Evolutionary conservation across 2,113 vertebrate species (phyloP), one percentile per base, ranked within the genome.

Genomic region (Herpailurus yagouaroundi): DNA sequence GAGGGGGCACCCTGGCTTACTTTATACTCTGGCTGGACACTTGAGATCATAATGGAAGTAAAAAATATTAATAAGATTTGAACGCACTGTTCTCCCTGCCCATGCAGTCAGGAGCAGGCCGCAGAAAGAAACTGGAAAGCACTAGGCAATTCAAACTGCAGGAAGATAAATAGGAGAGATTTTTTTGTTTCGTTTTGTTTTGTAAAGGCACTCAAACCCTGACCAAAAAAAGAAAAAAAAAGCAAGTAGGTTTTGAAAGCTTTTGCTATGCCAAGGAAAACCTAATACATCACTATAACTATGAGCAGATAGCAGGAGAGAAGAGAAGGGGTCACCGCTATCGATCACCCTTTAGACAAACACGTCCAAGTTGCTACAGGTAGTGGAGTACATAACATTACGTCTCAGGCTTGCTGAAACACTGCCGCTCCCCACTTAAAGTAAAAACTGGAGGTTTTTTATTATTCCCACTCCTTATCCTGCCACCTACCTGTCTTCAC

Each of bases 181-280:
- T 88, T 79, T 64, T 83, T 97, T 89, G 66, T 19, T 96, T 97
- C 87, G 66, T 19, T 96, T 97, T 95, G 55, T 66, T 89, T 97
- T 97, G 60, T 63, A 97, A 77, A 96, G 9, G 36, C 23, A 87
- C 92, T 92, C 82, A 83, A 83, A 36, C 1, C 14, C 36, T 89
- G 36, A 89, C 63, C 1, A 55, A 91, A 71, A 15, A 74, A n/a
- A 94, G 91, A 94, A 41, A 94, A 91, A 11, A 94, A 90, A 77
- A 0, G 50, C 6, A 4, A 3, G 29, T 48, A 27, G 2, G n/a
- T 27, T 83, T 36, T 74, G 25, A 95, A 98, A 95, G 23, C 14
- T 95, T 50, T 50, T 66, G 76, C 36, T 85, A 27, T 89, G 88
- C 57, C 48, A 95, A 96, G 41, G 15, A 97, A 91, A 97, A 73